Percentiles rank a stretch among this genome's conserved stretches.
These are phyloP conservation scores for Nixonia krombeini DNA, from an alignment of 1,140 invertebrate genomes.

Conservation along the genomic window DNA sequence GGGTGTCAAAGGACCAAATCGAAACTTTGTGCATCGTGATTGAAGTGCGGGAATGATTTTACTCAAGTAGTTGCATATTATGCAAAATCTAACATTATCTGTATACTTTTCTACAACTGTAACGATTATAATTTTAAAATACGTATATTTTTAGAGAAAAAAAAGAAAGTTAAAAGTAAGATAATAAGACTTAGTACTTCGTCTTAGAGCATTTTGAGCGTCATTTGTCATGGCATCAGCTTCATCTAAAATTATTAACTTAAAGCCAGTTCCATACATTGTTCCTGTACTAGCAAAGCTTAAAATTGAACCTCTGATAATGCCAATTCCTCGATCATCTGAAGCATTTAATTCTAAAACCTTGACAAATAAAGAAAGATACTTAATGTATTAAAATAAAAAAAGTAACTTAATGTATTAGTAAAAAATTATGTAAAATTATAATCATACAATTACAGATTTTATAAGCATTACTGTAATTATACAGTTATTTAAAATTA, in stretches of 20 bases:
- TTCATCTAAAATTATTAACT: constrained; percentile 98
- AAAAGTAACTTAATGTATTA: background rate
- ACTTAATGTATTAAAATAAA: constrained; percentile 6
- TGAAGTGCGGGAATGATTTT: constrained; percentile 99
- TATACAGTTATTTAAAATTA: too few species aligned
- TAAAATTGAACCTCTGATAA: constrained; percentile 95
- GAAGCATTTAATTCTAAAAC: constrained; percentile 97
- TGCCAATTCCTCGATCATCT: constrained; percentile 98
- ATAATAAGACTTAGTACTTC: constrained; percentile 78
- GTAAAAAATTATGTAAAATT: constrained; percentile 7
- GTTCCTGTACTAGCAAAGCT: constrained; percentile 98
- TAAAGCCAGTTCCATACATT: constrained; percentile 94
- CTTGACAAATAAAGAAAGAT: constrained; percentile 59
- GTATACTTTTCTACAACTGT: constrained; percentile 99
- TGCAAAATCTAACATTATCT: constrained; percentile 97
- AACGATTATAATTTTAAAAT: constrained; percentile 54
- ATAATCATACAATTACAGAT: background rate
- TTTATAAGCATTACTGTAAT: too few species aligned
- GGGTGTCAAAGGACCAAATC: constrained; percentile 91
- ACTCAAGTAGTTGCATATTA: constrained; percentile 98
- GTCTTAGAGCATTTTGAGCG: constrained; percentile 97
- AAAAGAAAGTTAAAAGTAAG: constrained; percentile 15
- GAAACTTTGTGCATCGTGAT: constrained; percentile 96
- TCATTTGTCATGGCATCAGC: constrained; percentile 99
- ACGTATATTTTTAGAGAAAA: constrained; percentile 7